Evolutionary conservation across 2,888 invertebrate genomes (phyloP).

Genomic region (Cabera pusaria): DNA sequence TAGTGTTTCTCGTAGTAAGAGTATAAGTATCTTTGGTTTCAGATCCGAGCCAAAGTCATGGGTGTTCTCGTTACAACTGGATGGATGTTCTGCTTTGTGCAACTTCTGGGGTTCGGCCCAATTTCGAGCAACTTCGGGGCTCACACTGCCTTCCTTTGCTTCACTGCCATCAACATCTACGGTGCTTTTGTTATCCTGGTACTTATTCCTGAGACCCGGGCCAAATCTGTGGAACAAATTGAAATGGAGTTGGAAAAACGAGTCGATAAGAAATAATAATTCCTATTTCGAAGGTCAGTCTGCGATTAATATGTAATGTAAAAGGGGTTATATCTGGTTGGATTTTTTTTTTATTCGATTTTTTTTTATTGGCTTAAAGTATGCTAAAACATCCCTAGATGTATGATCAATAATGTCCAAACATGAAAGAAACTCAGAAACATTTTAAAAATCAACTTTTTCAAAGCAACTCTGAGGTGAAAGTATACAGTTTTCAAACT

Average conservation of each 20-base stretch:
- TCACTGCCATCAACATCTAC: slow-evolving; percentile 48
- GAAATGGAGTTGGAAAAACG: slow-evolving; percentile 34
- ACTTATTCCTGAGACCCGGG: slow-evolving; percentile 67
- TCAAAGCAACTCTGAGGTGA: too few relatives aligned
- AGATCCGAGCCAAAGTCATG: slow-evolving; percentile 56
- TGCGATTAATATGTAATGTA: too few relatives aligned
- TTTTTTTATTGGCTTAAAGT: too few relatives aligned
- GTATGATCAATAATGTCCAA: too few relatives aligned
- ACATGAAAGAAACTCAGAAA: too few relatives aligned
- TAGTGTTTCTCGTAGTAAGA: too few relatives aligned
- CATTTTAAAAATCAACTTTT: too few relatives aligned
- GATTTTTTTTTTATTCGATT: too few relatives aligned
- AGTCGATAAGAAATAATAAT: slow-evolving; percentile 12
- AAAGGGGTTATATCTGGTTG: too few relatives aligned
- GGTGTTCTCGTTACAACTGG: slow-evolving; percentile 43
- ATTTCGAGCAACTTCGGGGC: slow-evolving; percentile 47
- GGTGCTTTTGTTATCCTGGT: slow-evolving; percentile 48
- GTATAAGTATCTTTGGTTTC: slow-evolving; percentile 24
- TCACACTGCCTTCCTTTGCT: slow-evolving; percentile 56
- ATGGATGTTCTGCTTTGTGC: slow-evolving; percentile 46
- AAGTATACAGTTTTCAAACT: too few relatives aligned
- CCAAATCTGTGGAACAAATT: slow-evolving; percentile 58
- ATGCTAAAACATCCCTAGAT: too few relatives aligned
- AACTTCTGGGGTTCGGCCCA: slow-evolving; percentile 39
- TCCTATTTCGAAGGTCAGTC: too few relatives aligned